A percentile compares a stretch with the other conserved stretches of the same genome.
These are phyloP conservation scores for Aleiodes leptofemur DNA, from an alignment of 2,888 invertebrate species.

Conservation along the genomic window DNA sequence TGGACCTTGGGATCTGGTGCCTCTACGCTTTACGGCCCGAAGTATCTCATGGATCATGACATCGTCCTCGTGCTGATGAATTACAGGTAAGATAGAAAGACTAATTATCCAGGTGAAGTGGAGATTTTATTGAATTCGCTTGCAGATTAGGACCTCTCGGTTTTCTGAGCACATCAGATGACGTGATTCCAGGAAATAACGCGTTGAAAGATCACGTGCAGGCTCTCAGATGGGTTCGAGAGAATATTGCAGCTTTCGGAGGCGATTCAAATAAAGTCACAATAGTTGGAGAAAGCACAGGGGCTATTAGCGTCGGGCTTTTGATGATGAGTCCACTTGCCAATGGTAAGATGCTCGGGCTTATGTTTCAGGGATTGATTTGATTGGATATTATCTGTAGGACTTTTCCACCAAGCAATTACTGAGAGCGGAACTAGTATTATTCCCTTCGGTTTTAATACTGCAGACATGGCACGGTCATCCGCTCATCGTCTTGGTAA, in stretches of 20 bases:
- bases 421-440: constrained; percentile 85
- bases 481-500: constrained; percentile 80
- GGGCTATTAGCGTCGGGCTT: constrained; percentile 82
- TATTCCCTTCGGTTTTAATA: constrained; percentile 82
- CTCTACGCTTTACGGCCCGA: constrained; percentile 80
- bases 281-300: constrained; percentile 75
- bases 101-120: neutral
- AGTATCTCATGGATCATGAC: constrained; percentile 81
- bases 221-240: constrained; percentile 17
- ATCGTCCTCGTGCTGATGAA: constrained; percentile 79
- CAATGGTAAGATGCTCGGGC: constrained; percentile 72
- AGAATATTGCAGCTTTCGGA: constrained; percentile 28
- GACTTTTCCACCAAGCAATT: constrained; percentile 84
- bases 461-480: constrained; percentile 78
- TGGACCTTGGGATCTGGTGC: neutral
- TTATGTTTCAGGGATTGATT: neutral
- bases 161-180: constrained; percentile 20
- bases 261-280: constrained; percentile 16
- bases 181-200: constrained; percentile 5
- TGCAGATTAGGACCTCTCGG: constrained; percentile 20
- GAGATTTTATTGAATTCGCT: neutral
- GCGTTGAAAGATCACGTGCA: constrained; percentile 19
- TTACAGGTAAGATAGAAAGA: constrained; percentile 21
- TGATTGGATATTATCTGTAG: constrained; percentile 69
- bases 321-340: constrained; percentile 82